Evolutionary conservation across 2,888 invertebrate species (phyloP).

Genomic region (Leucozona laternaria): DNA sequence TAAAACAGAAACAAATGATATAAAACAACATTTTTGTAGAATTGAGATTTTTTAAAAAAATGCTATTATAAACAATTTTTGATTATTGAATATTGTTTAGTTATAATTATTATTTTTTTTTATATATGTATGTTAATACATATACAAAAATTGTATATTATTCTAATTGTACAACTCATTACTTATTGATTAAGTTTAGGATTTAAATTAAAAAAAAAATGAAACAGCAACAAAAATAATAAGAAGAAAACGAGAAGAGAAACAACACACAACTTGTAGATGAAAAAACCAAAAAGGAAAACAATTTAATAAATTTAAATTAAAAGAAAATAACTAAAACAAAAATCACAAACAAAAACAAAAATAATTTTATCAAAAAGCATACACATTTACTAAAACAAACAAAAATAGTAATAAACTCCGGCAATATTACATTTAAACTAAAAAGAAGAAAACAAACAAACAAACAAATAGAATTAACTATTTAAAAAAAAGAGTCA

Average conservation of each 20-base stretch:
- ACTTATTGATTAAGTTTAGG: constrained; percentile 71
- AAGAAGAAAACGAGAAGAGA: constrained; percentile 6
- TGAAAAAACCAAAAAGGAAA: constrained; percentile 37
- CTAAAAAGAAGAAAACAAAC: neutral
- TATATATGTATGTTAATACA: constrained; percentile 31
- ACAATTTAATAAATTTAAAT: constrained; percentile 27
- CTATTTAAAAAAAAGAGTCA: constrained; percentile 21
- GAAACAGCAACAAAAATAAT: constrained; percentile 11
- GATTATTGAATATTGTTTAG: constrained; percentile 69
- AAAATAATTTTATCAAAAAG: constrained; percentile 29
- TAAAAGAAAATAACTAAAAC: constrained; percentile 25
- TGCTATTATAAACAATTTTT: constrained; percentile 55
- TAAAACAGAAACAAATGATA: constrained; percentile 22
- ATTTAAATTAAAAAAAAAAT: constrained; percentile 8
- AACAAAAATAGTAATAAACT: constrained; percentile 28
- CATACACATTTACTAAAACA: constrained; percentile 59
- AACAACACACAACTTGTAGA: constrained; percentile 53
- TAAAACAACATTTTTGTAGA: constrained; percentile 46
- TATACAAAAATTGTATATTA: constrained; percentile 53
- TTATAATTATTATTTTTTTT: constrained; percentile 41
- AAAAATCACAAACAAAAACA: constrained; percentile 36
- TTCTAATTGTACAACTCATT: constrained; percentile 70
- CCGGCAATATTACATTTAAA: constrained; percentile 33
- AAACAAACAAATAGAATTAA: constrained; percentile 25
- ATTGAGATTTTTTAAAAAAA: constrained; percentile 47